phyloP scores from a whole-genome alignment of 2,797 vertebrate genomes.

The Cryptoblepharus egeriae region DNA sequence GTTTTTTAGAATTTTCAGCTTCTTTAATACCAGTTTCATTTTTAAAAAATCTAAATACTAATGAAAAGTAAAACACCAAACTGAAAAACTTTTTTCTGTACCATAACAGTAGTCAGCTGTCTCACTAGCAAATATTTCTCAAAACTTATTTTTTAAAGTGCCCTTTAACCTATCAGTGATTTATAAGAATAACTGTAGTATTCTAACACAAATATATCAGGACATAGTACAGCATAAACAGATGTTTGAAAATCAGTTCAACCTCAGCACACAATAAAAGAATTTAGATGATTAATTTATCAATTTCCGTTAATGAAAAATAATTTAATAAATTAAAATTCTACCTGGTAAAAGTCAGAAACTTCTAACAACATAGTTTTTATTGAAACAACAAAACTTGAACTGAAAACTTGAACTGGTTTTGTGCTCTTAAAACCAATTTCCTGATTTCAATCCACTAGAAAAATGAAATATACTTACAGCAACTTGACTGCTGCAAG shows the following conservation, averaged over 20 bases:
- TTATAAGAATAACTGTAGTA: too few species aligned
- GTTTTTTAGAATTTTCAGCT: neutral
- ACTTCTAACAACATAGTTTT: conserved; percentile 59
- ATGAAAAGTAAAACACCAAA: too few species aligned
- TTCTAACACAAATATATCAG: neutral
- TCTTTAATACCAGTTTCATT: neutral
- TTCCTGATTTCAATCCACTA: conserved; percentile 53
- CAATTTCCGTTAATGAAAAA: neutral
- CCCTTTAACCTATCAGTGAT: neutral
- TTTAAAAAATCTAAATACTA: neutral
- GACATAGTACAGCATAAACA: neutral
- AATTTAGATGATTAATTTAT: neutral
- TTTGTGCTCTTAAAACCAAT: conserved; percentile 50
- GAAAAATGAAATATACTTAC: conserved; percentile 76
- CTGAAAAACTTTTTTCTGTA: neutral
- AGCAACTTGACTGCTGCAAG: conserved; percentile 73
- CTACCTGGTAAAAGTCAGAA: conserved; percentile 46
- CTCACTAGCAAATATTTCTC: neutral
- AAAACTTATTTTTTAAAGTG: neutral
- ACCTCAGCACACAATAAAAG: neutral
- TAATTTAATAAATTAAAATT: conserved; percentile 42
- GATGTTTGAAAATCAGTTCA: neutral
- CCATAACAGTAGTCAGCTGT: neutral
- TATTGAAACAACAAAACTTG: conserved; percentile 48
- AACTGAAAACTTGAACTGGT: too few species aligned